Evolutionary conservation across 1,140 invertebrate species (phyloP).

Genomic region (Steinernema feltiae): DNA sequence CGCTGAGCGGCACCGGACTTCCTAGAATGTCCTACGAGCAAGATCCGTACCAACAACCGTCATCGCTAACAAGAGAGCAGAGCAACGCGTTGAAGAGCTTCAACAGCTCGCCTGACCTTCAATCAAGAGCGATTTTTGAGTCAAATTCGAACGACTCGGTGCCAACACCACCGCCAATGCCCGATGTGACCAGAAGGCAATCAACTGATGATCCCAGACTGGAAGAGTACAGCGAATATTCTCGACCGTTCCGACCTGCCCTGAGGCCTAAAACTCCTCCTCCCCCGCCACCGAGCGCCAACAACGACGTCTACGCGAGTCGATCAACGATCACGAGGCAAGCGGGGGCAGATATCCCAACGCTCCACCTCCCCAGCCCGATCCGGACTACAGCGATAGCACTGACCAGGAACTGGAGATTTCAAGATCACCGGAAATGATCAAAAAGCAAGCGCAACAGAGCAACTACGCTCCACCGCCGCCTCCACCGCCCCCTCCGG

Average conservation of each 20-base stretch:
- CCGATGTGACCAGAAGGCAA: background rate
- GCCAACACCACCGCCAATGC: constrained; percentile 27
- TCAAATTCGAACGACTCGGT: constrained; percentile 24
- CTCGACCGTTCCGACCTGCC: constrained; percentile 34
- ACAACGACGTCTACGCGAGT: background rate
- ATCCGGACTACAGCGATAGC: constrained; percentile 13
- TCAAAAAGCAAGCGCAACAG: too few relatives aligned
- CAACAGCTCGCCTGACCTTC: constrained; percentile 47
- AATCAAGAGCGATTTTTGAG: constrained; percentile 19
- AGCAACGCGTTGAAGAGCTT: constrained; percentile 42
- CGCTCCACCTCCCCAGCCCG: constrained; percentile 1
- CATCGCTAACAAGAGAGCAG: background rate
- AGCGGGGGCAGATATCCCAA: background rate
- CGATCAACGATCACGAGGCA: background rate
- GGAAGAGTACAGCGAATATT: constrained; percentile 36
- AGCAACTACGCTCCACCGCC: constrained; percentile 13
- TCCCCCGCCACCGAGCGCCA: constrained; percentile 40
- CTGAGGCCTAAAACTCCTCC: constrained; percentile 50
- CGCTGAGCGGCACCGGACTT: background rate
- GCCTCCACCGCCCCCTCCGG: constrained; percentile 16
- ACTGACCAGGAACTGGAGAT: background rate
- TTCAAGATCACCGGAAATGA: background rate
- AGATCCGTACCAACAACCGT: constrained; percentile 12
- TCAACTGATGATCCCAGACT: constrained; percentile 14
- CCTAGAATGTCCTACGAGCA: constrained; percentile 24